phyloP scores from a whole-genome alignment of 2,797 vertebrate genomes.

The Schizopygopsis pylzovi region DNA sequence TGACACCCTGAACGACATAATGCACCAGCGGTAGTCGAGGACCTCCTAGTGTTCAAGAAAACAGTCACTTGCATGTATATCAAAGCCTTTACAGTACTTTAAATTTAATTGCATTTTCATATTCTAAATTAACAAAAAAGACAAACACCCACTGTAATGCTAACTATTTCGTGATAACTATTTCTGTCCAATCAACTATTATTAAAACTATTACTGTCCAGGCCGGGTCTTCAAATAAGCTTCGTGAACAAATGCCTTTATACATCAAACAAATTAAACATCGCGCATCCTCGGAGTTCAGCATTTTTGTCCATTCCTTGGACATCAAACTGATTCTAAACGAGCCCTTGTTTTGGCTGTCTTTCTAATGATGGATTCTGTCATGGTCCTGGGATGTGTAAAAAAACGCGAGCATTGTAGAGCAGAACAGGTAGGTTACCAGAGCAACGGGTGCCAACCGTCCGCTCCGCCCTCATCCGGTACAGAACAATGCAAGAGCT shows the following conservation, averaged over 20 bases:
- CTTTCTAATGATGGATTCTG: slow-evolving; percentile 39
- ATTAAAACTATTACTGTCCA: slow-evolving; percentile 23
- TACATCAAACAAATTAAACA: neutral
- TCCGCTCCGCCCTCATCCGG: slow-evolving; percentile 74
- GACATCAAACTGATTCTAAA: neutral
- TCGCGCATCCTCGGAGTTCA: neutral
- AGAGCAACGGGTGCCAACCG: slow-evolving; percentile 79
- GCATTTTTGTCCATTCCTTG: neutral
- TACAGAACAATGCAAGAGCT: slow-evolving; percentile 74
- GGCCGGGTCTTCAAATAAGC: neutral
- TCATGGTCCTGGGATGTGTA: slow-evolving; percentile 58
- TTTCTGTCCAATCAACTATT: neutral
- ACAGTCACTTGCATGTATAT: slow-evolving; percentile 19
- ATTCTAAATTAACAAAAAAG: neutral
- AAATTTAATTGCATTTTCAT: neutral
- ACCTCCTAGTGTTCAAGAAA: slow-evolving; percentile 37
- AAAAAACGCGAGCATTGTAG: slow-evolving; percentile 63
- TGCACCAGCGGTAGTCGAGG: slow-evolving; percentile 37
- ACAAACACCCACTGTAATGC: neutral
- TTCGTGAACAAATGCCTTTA: slow-evolving; percentile 29
- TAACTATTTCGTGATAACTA: neutral
- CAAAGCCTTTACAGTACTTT: slow-evolving; percentile 1
- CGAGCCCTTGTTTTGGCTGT: slow-evolving; percentile 20
- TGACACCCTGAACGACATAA: slow-evolving; percentile 59
- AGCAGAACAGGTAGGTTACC: slow-evolving; percentile 80